Evolutionary conservation across 2,113 vertebrate species (phyloP), one percentile per base, ranked within the genome.

Genomic region (Ptyas mucosa): DNA sequence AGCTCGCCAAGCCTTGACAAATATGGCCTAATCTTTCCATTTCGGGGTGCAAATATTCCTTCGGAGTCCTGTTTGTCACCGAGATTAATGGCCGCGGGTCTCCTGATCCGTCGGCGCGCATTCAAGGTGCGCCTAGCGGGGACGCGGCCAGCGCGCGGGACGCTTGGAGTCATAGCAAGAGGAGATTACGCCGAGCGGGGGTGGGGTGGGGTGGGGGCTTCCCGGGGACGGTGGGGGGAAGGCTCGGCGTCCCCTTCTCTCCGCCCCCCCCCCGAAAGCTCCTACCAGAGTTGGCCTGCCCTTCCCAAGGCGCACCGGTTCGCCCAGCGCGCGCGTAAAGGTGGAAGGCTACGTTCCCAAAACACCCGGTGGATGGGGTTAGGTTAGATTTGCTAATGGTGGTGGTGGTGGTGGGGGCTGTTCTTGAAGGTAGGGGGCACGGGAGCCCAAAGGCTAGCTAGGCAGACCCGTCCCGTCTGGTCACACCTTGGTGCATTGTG

Each of bases 21-120:
- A 99, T 99, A 99, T 98, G 98, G 98, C 99, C 99, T 99, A 99
- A 99, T 99, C 99, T 99, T 99, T 99, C 99, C 99, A 99, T 99
- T 99, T 99, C 98, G 99, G 98, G 98, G 98, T 98, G 99, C 99
- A 99, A 99, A 99, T 99, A 99, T 99, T 99, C 99, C 98, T 99
- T 99, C 98, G 98, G 98, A 98, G 99, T 98, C 98, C 98, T 99
- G 99, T 99, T 99, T 99, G 99, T 99, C 98, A 99, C 98, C 98
- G 98, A 99, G 99, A 99, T 99, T 99, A 99, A 99, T 99, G 98
- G 99, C 98, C 98, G 98, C 97, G 98, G 98, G 98, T 98, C 98
- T 99, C 99, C 98, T 99, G 99, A 99, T 99, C 99, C 99, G 99
- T 98, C 97, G 97, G 98, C 98, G 98, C 98, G 99, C 98, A 99